phyloP scores from a whole-genome alignment of 2,113 vertebrate species.

The Otocyon megalotis region DNA sequence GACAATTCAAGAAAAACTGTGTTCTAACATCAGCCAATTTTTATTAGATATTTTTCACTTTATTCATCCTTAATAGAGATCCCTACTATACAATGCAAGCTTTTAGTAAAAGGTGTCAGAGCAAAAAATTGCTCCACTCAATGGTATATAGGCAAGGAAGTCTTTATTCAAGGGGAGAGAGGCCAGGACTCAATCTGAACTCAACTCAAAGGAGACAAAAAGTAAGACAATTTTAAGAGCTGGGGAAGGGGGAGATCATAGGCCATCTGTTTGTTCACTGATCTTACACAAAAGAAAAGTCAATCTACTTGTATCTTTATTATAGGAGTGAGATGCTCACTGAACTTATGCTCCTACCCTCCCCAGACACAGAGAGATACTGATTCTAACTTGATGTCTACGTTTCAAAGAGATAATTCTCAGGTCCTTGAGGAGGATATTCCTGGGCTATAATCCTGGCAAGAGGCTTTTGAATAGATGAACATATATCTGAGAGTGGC shows the following conservation, averaged over 20 bases:
- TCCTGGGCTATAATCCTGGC: not conserved
- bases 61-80: not conserved
- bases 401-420: not conserved
- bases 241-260: rapidly evolving
- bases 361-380: too few species aligned
- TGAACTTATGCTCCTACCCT: not conserved
- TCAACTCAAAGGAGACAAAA: not conserved
- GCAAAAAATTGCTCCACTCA: not conserved
- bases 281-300: not conserved
- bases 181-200: not conserved
- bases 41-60: not conserved
- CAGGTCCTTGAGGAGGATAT: not conserved
- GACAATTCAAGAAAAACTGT: not conserved
- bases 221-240: rapidly evolving
- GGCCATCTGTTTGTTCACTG: not conserved
- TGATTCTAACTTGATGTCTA: not conserved
- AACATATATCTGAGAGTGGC: not conserved
- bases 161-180: not conserved
- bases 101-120: not conserved
- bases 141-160: not conserved
- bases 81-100: not conserved
- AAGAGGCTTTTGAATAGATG: not conserved
- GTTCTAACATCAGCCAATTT: not conserved
- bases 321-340: rapidly evolving
- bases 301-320: not conserved